These are phyloP conservation scores for Catagonus wagneri DNA, from an alignment of 2,113 vertebrate genomes.

Conservation along the genomic window DNA sequence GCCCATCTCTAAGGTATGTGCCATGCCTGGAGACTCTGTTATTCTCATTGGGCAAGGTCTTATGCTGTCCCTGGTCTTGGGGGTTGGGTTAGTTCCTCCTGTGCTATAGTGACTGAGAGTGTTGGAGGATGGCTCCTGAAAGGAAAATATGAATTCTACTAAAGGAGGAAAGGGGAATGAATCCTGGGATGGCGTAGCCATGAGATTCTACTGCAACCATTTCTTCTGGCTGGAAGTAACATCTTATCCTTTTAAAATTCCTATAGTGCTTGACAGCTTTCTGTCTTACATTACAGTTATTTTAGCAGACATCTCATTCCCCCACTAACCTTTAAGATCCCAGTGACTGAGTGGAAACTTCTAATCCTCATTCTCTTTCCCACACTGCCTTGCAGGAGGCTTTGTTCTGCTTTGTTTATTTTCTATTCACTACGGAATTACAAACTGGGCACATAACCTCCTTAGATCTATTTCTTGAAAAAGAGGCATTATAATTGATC, in stretches of 20 bases:
- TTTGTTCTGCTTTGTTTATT: slow-evolving; percentile 61
- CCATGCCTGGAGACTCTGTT: background rate
- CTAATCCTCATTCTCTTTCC: background rate
- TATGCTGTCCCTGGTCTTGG: background rate
- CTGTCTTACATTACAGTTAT: background rate
- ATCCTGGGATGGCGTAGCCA: background rate
- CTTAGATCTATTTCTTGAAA: background rate
- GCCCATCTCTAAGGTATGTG: background rate
- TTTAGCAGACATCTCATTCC: background rate
- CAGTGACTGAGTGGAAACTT: background rate
- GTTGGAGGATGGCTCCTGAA: background rate
- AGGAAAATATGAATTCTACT: background rate
- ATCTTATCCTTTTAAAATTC: slow-evolving; percentile 12
- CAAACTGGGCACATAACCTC: slow-evolving; percentile 40
- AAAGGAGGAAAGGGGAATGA: background rate
- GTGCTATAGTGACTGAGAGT: background rate
- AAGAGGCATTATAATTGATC: background rate
- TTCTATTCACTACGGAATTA: slow-evolving; percentile 53
- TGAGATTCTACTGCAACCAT: background rate
- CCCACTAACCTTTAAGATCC: background rate
- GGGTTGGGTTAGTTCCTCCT: background rate
- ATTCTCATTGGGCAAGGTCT: background rate
- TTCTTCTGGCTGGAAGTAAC: background rate
- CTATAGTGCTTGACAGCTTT: background rate
- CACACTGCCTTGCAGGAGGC: background rate